Evolutionary conservation across 1,140 invertebrate species (phyloP).

Genomic region (Drosophila melanica): DNA sequence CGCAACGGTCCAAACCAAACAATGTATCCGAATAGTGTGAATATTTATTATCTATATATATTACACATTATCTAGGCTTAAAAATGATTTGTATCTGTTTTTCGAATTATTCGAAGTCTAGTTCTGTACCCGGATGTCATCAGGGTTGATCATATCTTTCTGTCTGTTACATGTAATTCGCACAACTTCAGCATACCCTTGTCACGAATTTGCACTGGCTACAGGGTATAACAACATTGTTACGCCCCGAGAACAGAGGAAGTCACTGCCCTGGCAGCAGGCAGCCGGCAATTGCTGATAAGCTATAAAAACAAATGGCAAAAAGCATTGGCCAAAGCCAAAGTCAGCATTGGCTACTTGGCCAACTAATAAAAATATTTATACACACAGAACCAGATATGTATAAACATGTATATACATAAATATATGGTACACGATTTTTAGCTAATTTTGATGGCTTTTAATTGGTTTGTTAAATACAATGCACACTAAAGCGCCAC

Average conservation of each 20-base stretch:
- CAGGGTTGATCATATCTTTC: too few relatives aligned
- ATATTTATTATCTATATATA: too few relatives aligned
- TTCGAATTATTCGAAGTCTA: too few relatives aligned
- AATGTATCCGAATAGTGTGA: too few relatives aligned
- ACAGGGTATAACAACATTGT: slow-evolving; percentile 59
- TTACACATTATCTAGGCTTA: too few relatives aligned
- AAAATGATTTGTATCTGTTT: too few relatives aligned
- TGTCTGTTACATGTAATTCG: too few relatives aligned
- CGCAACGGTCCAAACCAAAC: too few relatives aligned
- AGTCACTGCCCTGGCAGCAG: slow-evolving; percentile 1
- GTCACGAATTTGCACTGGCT: background rate
- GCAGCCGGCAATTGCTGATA: slow-evolving; percentile 67
- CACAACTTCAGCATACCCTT: too few relatives aligned
- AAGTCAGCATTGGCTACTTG: slow-evolving; percentile 16
- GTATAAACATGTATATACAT: background rate
- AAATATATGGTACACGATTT: slow-evolving; percentile 18
- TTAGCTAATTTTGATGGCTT: slow-evolving; percentile 66
- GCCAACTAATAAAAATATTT: slow-evolving; percentile 58
- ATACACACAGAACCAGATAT: slow-evolving; percentile 10
- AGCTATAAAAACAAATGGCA: slow-evolving; percentile 77
- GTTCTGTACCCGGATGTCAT: too few relatives aligned
- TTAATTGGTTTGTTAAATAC: slow-evolving; percentile 59
- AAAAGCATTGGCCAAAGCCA: slow-evolving; percentile 41
- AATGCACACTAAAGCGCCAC: slow-evolving; percentile 29
- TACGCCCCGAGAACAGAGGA: slow-evolving; percentile 47